Base-by-base conservation (phyloP, 2,113 vertebrate species). In the Sinocyclocheilus anshuiensis region DNA sequence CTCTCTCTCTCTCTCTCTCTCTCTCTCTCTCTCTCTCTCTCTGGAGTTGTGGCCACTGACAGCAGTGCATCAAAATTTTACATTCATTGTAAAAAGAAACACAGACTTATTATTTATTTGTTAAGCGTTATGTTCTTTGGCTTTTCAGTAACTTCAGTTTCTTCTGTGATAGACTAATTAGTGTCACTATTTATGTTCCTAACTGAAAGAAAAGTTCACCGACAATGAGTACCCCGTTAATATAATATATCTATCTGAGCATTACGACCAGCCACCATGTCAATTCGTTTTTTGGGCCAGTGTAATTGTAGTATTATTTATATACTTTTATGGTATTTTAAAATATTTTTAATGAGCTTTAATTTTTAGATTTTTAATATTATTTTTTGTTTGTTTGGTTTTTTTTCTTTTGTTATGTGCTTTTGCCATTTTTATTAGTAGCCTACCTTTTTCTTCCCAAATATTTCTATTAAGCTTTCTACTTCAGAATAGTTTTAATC, bases 11-110 rank as follows among this genome's bases (percentile, higher is more conserved):
- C 29, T 29, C n/a, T n/a, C n/a, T n/a, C n/a, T n/a, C n/a, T n/a
- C n/a, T n/a, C n/a, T n/a, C 81, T 86, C 26, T 82, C 71, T 29
- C 29, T 29, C 29, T 26, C 29, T 29, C 29, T 82, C 22, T 77
- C 20, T 82, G 39, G 59, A 65, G 18, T 2, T n/a, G 33, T 61
- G 55, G 20, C 18, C 36, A 80, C 36, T 45, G 69, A 57, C n/a
- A 72, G 22, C 50, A 22, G 3, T 3, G 57, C 20, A 42, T 80
- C 55, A 80, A 57, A 80, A 42, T 80, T 3, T 1, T 80, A 45
- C 57, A 81, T 26, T 42, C 2, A 0, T 3, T 29, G 59, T 24
- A 65, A 65, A 81, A 42, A 2, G 4, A 22, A 57, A 77, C 24
- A 53, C 50, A 57, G 26, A 22, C 16, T 18, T 22, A 18, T 55